These are phyloP conservation scores for Drosophila nannoptera DNA, from an alignment of 1,140 invertebrate genomes.

Conservation along the genomic window DNA sequence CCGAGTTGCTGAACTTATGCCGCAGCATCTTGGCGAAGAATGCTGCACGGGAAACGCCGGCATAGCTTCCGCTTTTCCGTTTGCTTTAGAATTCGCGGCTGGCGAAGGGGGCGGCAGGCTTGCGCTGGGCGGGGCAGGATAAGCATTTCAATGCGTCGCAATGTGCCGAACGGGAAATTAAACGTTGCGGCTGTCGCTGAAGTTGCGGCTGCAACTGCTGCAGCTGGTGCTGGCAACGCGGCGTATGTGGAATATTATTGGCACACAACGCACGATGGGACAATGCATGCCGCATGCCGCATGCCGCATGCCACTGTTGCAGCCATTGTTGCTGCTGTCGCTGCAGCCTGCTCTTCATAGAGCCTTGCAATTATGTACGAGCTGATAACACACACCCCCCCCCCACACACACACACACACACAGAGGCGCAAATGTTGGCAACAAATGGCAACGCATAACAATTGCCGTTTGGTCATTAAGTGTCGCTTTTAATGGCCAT, in stretches of 20 bases:
- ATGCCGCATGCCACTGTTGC: constrained; percentile 11
- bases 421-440: constrained; percentile 4
- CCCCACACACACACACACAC: neutral
- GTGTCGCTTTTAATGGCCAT: constrained; percentile 62
- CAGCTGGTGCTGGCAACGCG: constrained; percentile 45
- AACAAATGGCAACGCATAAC: constrained; percentile 20
- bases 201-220: constrained; percentile 8
- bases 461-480: constrained; percentile 60
- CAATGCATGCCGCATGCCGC: too few species aligned
- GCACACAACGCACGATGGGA: constrained; percentile 44
- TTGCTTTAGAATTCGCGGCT: constrained; percentile 19
- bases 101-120: neutral
- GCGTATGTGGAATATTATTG: constrained; percentile 73
- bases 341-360: constrained; percentile 29
- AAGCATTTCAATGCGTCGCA: constrained; percentile 38
- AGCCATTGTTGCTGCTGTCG: neutral
- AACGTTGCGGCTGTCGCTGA: constrained; percentile 29
- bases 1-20: neutral
- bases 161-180: constrained; percentile 44
- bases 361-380: constrained; percentile 37
- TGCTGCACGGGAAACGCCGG: constrained; percentile 39
- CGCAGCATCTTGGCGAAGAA: constrained; percentile 41
- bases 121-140: constrained; percentile 12
- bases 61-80: constrained; percentile 39
- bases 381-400: constrained; percentile 30